Evolutionary conservation across 2,888 invertebrate genomes (phyloP), one percentile per base, ranked within the genome.

Genomic region (Amblyjoppa proteus): DNA sequence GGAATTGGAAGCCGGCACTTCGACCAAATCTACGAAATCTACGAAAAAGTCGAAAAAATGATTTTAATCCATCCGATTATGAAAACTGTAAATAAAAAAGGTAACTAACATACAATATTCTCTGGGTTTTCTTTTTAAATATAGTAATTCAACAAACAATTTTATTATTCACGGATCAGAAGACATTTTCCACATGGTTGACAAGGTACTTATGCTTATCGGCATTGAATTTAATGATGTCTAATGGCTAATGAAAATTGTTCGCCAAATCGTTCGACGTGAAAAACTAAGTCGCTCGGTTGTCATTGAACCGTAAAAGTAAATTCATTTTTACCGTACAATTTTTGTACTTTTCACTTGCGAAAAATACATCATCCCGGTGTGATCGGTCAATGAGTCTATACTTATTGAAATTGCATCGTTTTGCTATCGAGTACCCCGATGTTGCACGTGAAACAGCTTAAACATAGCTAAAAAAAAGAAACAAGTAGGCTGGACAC

Each of bases 91-190:
- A 79, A 82, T 79, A 85, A 82, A 82, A 75, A 76, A 73, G 71
- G 64, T 70, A 25, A 64, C 31, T n/a, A 68, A 45, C 9, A 20
- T 68, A 58, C 25, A 13, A 16, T 49, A 28, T 69, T 69, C 45
- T 20, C 61, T 53, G 9, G 34, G 4, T 38, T 61, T 56, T 49
- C 58, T 41, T 75, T 56, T 77, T 80, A 53, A 85, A 85, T 85
- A 83, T 85, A 76, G 85, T 85, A 85, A 85, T 85, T 83, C 83
- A 85, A 84, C 84, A 66, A 76, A 80, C 80, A 85, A 83, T 83
- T 85, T 83, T 85, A 85, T 85, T 85, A 85, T 83, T 85, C 64
- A 83, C 74, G 66, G 49, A 85, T 83, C 82, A 83, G 82, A 85
- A 85, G 85, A 85, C 85, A 83, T 68, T 82, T 53, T 83, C 76